These are phyloP conservation scores for Aethina tumida DNA, from an alignment of 1,140 invertebrate genomes.

Conservation along the genomic window DNA sequence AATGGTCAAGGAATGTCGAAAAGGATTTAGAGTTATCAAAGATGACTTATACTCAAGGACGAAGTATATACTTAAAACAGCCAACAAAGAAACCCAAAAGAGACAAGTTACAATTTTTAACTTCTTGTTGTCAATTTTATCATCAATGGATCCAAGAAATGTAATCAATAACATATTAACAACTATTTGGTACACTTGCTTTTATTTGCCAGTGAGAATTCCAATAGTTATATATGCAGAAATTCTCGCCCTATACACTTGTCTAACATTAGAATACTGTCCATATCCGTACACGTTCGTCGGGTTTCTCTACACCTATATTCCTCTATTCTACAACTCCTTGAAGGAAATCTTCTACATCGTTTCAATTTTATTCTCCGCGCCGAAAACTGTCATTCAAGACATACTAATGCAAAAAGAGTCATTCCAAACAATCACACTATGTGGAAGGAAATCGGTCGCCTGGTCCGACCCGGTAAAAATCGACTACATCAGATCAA, in stretches of 20 bases:
- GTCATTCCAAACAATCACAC: conserved; percentile 55
- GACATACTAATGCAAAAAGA: conserved; percentile 43
- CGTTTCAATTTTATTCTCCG: conserved; percentile 41
- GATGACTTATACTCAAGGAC: conserved; percentile 25
- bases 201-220: conserved; percentile 32
- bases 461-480: conserved; percentile 63
- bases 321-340: conserved; percentile 46
- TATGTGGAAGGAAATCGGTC: conserved; percentile 67
- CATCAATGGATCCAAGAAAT: conserved; percentile 37
- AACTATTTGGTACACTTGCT: conserved; percentile 30
- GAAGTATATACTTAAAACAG: conserved; percentile 33
- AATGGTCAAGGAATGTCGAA: conserved; percentile 46
- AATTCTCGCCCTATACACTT: conserved; percentile 33
- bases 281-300: conserved; percentile 37
- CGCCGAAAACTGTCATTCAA: conserved; percentile 48
- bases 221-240: conserved; percentile 38
- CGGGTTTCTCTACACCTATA: conserved; percentile 41
- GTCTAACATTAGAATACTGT: conserved; percentile 32
- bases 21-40: conserved; percentile 31
- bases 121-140: conserved; percentile 33
- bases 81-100: conserved; percentile 34
- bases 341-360: conserved; percentile 46
- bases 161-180: conserved; percentile 27
- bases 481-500: conserved; percentile 37
- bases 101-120: conserved; percentile 39